Conservation (phyloP, 1,140 invertebrate species). For the Dreissena polymorpha region DNA sequence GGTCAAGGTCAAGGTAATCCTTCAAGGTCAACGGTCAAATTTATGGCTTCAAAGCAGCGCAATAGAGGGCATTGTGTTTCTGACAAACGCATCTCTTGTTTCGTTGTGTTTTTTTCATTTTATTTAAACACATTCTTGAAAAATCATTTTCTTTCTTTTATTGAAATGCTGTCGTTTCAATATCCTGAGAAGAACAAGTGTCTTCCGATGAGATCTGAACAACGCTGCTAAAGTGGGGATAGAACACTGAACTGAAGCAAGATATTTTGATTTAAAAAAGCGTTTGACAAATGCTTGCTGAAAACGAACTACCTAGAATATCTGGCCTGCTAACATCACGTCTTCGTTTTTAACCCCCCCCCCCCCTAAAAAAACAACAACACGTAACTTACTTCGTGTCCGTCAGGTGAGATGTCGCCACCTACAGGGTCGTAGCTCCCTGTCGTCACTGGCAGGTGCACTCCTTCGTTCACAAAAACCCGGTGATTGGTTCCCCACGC, state of each 20-base stretch:
- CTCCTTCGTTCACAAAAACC: constrained; percentile 43
- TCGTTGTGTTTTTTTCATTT: too few relatives aligned
- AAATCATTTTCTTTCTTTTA: too few relatives aligned
- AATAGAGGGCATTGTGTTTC: too few relatives aligned
- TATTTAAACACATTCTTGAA: too few relatives aligned
- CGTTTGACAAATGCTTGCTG: neutral
- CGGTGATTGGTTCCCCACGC: constrained; percentile 58
- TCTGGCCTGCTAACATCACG: neutral
- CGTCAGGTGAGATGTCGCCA: constrained; percentile 68
- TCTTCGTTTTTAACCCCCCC: too few relatives aligned
- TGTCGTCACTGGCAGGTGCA: constrained; percentile 48
- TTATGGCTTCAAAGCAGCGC: too few relatives aligned
- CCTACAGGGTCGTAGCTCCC: constrained; percentile 54
- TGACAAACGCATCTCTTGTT: too few relatives aligned
- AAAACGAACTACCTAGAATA: neutral
- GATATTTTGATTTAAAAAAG: neutral
- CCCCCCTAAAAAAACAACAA: neutral
- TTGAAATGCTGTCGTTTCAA: too few relatives aligned
- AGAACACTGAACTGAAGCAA: neutral
- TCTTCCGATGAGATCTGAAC: neutral
- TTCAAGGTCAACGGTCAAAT: too few relatives aligned
- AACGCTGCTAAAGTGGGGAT: neutral
- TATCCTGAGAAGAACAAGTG: too few relatives aligned
- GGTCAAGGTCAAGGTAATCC: too few relatives aligned
- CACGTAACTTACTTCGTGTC: constrained; percentile 56